Percentiles rank a stretch among this genome's conserved stretches.
These are phyloP conservation scores for Poeciliopsis occidentalis DNA, from an alignment of 2,113 vertebrate genomes.

Conservation along the genomic window DNA sequence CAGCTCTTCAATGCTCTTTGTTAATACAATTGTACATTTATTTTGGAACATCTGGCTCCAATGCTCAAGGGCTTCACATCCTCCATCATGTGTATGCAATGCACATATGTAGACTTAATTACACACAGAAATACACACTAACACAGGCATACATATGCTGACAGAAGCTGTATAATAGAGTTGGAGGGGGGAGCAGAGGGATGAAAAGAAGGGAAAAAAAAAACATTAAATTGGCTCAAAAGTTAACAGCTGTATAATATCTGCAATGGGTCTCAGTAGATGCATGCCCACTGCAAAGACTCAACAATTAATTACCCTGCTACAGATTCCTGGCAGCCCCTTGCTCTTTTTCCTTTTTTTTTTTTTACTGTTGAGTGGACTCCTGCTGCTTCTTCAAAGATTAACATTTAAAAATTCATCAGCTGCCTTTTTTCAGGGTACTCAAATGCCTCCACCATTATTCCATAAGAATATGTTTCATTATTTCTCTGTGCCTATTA, in stretches of 20 bases:
- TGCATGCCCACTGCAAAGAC: slow-evolving; percentile 77
- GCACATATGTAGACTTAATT: slow-evolving; percentile 54
- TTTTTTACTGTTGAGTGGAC: slow-evolving; percentile 72
- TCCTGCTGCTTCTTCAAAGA: slow-evolving; percentile 77
- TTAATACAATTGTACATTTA: slow-evolving; percentile 55
- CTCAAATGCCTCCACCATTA: slow-evolving; percentile 63
- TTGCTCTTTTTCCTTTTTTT: slow-evolving; percentile 20
- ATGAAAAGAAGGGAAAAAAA: slow-evolving; percentile 44
- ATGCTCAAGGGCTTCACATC: slow-evolving; percentile 57
- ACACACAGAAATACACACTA: slow-evolving; percentile 26
- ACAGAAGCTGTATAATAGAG: slow-evolving; percentile 24
- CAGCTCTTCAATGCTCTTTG: slow-evolving; percentile 32
- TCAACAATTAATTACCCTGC: slow-evolving; percentile 83
- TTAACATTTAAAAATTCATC: slow-evolving; percentile 79
- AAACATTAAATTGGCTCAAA: slow-evolving; percentile 76
- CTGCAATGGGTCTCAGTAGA: slow-evolving; percentile 79
- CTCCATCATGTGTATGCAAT: slow-evolving; percentile 60
- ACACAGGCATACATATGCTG: slow-evolving; percentile 18
- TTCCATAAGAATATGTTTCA: slow-evolving; percentile 67
- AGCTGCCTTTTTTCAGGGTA: slow-evolving; percentile 66
- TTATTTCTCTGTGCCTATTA: slow-evolving; percentile 66
- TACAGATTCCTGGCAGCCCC: slow-evolving; percentile 75
- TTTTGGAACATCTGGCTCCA: slow-evolving; percentile 73
- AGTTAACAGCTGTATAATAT: slow-evolving; percentile 84
- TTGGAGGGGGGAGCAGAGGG: neutral